Base-by-base conservation (phyloP, 2,797 vertebrate species). In the Scolopax bukidnonensis region DNA sequence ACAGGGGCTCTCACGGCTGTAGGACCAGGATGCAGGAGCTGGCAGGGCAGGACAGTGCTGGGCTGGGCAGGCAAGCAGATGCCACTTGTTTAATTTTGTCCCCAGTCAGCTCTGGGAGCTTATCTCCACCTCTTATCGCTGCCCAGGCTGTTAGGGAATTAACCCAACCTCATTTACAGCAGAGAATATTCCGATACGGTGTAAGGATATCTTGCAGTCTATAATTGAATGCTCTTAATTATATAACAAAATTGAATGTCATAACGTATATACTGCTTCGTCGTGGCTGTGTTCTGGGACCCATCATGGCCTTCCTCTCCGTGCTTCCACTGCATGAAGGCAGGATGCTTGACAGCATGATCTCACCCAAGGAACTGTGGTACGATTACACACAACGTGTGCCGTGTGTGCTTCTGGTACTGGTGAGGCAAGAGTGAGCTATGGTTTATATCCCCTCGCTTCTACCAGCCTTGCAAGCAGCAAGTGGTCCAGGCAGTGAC, bases 141-240 rank as follows among this genome's bases (percentile, higher is more conserved):
- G 75, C 60, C 19, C 0, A 0, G 50, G 41, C 84, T 94, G 71
- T 64, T 64, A 83, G 81, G 56, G 36, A 92, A 85, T 93, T 90
- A 95, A 79, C 38, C 45, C 90, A 94, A 63, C 90, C 87, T 89
- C 90, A 74, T 89, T 96, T 77, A 57, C 64, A 91, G 71, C 78
- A 89, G 77, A 80, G 64, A 68, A 71, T 77, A 64, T 82, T 93
- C 89, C 90, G 77, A 67, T 13, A 65, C 7, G 9, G 45, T 74
- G 54, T 84, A 83, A 93, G 77, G 70, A 30, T 60, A 65, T 68
- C 90, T 93, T 89, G 85, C 71, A 79, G 63, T 77, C 74, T 89
- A 50, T 95, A 94, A 97, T 77, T 90, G 93, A 96, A 56, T 65
- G 60, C 21, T 92, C 86, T 85, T 83, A 89, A 92, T 95, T 95